Percentiles rank a stretch among this genome's conserved stretches.
phyloP scores from a whole-genome alignment of 2,113 vertebrate genomes.

The Isurus oxyrinchus region DNA sequence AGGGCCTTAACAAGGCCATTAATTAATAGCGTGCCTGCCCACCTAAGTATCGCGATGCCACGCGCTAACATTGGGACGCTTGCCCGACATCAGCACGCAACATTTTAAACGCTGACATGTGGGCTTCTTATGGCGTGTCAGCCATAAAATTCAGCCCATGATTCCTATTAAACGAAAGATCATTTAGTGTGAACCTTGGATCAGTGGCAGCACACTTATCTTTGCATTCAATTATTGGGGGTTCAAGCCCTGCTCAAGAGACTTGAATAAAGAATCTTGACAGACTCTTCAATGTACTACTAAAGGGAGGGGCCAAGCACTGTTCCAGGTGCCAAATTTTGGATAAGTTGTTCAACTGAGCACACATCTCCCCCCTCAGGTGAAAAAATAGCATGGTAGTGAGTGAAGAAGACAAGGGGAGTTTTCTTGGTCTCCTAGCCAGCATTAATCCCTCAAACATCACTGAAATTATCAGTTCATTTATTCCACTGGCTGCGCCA shows the following conservation, averaged over 20 bases:
- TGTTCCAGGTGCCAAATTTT: not conserved
- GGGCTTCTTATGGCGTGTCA: too few relatives aligned
- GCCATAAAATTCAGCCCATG: too few relatives aligned
- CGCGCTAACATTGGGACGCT: too few relatives aligned
- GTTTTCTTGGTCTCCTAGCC: not conserved
- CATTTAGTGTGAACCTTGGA: not conserved
- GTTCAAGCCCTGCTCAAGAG: not conserved
- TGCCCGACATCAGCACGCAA: too few relatives aligned
- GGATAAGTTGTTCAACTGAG: not conserved
- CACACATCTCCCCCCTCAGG: not conserved
- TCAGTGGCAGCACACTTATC: not conserved
- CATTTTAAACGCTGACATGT: too few relatives aligned
- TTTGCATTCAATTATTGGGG: not conserved
- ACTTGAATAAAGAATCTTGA: not conserved
- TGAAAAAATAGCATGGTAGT: not conserved
- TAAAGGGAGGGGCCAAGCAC: not conserved
- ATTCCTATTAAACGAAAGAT: too few relatives aligned
- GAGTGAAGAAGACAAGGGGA: not conserved
- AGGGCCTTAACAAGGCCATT: too few relatives aligned
- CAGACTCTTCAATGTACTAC: not conserved
- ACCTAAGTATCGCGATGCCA: too few relatives aligned
- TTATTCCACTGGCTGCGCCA: not conserved
- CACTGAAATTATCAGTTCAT: not conserved
- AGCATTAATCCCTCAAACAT: not conserved
- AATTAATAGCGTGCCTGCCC: too few relatives aligned